These are phyloP conservation scores for Gambusia yucatana DNA, from an alignment of 2,797 vertebrate species.

Conservation along the genomic window DNA sequence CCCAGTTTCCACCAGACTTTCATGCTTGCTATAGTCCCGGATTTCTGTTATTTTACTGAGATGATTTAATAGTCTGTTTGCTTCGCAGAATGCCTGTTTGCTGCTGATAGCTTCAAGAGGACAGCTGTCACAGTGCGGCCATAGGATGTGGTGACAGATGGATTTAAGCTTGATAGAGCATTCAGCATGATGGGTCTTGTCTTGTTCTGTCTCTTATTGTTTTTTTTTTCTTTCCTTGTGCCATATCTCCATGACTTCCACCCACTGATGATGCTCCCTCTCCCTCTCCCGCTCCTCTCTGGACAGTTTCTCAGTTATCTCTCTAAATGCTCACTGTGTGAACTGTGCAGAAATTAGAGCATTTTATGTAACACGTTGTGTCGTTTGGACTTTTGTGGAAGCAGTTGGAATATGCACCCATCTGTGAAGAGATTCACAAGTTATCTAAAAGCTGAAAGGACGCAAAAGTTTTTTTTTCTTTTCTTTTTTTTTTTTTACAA, in stretches of 20 bases:
- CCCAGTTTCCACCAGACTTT: constrained; percentile 42
- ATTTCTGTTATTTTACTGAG: constrained; percentile 27
- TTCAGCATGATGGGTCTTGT: constrained; percentile 42
- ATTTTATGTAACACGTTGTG: constrained; percentile 27
- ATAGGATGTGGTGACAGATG: constrained; percentile 64
- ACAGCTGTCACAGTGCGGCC: constrained; percentile 64
- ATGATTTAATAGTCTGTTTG: constrained; percentile 51
- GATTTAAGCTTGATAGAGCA: constrained; percentile 51
- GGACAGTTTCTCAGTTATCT: constrained; percentile 51
- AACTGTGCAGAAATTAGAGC: constrained; percentile 32
- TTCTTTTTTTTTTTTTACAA: neutral
- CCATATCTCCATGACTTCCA: constrained; percentile 65
- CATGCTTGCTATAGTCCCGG: neutral
- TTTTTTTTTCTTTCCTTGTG: constrained; percentile 28
- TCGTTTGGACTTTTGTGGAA: constrained; percentile 16
- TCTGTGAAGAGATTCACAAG: constrained; percentile 7
- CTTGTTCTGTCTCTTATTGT: constrained; percentile 15
- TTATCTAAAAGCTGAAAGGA: neutral
- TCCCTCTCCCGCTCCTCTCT: constrained; percentile 40
- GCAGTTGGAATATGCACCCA: constrained; percentile 3
- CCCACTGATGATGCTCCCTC: constrained; percentile 57
- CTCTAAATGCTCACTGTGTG: constrained; percentile 32
- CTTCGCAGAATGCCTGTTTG: constrained; percentile 28
- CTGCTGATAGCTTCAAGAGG: constrained; percentile 53
- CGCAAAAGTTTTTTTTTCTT: neutral